Evolutionary conservation across 2,888 invertebrate genomes (phyloP).

Genomic region (Drosophila austrosaltans): DNA sequence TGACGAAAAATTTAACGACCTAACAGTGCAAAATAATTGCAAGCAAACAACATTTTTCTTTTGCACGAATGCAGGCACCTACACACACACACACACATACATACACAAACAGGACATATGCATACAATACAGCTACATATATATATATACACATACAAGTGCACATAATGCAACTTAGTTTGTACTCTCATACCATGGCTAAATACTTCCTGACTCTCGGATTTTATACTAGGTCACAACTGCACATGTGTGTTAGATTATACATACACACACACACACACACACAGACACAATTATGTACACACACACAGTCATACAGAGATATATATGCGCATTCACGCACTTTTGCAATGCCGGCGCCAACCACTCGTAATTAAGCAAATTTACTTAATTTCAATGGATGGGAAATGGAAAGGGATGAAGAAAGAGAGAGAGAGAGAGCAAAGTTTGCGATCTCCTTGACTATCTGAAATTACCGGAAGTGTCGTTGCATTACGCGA

Average conservation of each 20-base stretch:
- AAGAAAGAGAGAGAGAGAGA: not conserved
- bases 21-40: slow-evolving; percentile 69
- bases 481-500: not conserved
- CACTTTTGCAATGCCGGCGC: slow-evolving; percentile 31
- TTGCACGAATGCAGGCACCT: slow-evolving; percentile 27
- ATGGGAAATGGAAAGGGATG: not conserved
- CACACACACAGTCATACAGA: slow-evolving; percentile 1
- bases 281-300: not conserved
- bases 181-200: slow-evolving; percentile 57
- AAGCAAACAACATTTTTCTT: slow-evolving; percentile 66
- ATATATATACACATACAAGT: slow-evolving; percentile 1
- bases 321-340: slow-evolving; percentile 12
- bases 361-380: slow-evolving; percentile 62
- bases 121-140: slow-evolving; percentile 3
- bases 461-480: not conserved
- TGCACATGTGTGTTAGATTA: slow-evolving; percentile 7
- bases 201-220: slow-evolving; percentile 57
- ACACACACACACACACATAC: slow-evolving; percentile 31
- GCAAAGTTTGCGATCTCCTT: not conserved
- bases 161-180: slow-evolving; percentile 61
- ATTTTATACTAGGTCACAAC: slow-evolving; percentile 49
- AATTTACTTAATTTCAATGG: slow-evolving; percentile 62
- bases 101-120: slow-evolving; percentile 20
- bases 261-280: slow-evolving; percentile 18
- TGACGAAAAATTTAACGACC: slow-evolving; percentile 61